Base-by-base conservation (phyloP, 2,888 invertebrate genomes). In the Xanthia icteritia region DNA sequence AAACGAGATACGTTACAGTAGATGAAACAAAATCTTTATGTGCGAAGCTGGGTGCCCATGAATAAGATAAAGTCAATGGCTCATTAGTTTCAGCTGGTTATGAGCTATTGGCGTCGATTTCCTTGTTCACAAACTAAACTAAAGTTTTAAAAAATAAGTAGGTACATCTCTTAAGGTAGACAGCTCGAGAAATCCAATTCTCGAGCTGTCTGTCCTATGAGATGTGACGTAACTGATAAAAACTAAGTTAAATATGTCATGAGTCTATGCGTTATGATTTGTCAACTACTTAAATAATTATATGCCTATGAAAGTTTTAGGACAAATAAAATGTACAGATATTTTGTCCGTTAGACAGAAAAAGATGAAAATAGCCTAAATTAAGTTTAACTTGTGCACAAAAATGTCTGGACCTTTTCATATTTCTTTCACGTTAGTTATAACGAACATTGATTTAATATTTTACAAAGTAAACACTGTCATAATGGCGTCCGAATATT, bases 401-500 rank as follows among this genome's bases (percentile, higher is more conserved):
- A 31, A 67, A 67, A 51, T 17, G 15, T 27, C 9, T 0, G n/a
- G 6, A 60, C 1, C 6, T 27, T 31, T 45, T 48, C 15, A 5
- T 23, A 5, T 51, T 51, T 31, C 0, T 23, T 31, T 48, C 31
- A 31, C 6, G 0, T 45, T 11, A 56, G 1, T 45, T 54, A 23
- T 39, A 76, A 45, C 1, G 13, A 31, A 81, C 23, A 51, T 42
- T 63, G 36, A 48, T 79, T 65, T 64, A 5, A 15, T 69, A 58
- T 66, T 61, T 64, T 56, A 42, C 20, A 70, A 79, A 66, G 13
- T 66, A 48, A 65, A 48, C 27, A 27, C 20, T 51, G 27, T 27
- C 56, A 76, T 31, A 71, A 60, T 76, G 42, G 54, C 36, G 27
- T 61, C 48, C 73, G 65, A 71, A 80, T 61, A 72, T 79, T 84